Base-by-base conservation (phyloP, 2,113 vertebrate genomes). In the Coptodon rendalli region DNA sequence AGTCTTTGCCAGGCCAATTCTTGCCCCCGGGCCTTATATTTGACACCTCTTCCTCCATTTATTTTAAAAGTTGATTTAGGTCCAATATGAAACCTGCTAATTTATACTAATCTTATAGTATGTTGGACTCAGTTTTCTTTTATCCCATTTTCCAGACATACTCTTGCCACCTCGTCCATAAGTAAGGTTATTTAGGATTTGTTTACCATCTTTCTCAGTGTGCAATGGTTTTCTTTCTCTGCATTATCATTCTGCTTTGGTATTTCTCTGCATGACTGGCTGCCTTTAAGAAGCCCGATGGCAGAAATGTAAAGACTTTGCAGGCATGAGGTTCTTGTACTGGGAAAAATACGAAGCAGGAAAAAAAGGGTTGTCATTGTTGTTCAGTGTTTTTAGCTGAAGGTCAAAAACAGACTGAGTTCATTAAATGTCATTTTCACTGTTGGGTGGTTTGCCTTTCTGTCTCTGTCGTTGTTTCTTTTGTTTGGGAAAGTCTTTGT, bases 391-490 rank as follows among this genome's bases (percentile, higher is more conserved):
- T 86, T 85, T 29, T 36, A 52, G 80, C 71, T 79, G 53, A 82
- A 85, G 82, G 85, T 43, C 9, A 7, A 80, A 63, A 88, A 76
- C 16, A 11, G 6, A 11, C 22, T 3, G 17, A 52, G 73, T 48
- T 85, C 59, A 87, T 80, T 84, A 92, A 73, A 73, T 84, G 24
- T 86, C 12, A 80, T 86, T 86, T 83, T 80, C 57, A 50, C 57
- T 27, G 80, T 71, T 83, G 80, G 53, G 57, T 71, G 29, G 29
- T 34, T 57, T 80, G 10, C 12, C 19, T 84, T 54, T 83, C 19
- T 56, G 40, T 66, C 5, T 73, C 57, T 80, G 59, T 36, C 1
- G 7, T 34, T 73, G 48, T 57, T 31, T 71, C 40, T 13, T 48
- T 76, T 84, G 13, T 57, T 76, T 48, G 68, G 57, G 38, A 19